Evolutionary conservation across 2,797 vertebrate species (phyloP).

Genomic region (Etheostoma nigrum): DNA sequence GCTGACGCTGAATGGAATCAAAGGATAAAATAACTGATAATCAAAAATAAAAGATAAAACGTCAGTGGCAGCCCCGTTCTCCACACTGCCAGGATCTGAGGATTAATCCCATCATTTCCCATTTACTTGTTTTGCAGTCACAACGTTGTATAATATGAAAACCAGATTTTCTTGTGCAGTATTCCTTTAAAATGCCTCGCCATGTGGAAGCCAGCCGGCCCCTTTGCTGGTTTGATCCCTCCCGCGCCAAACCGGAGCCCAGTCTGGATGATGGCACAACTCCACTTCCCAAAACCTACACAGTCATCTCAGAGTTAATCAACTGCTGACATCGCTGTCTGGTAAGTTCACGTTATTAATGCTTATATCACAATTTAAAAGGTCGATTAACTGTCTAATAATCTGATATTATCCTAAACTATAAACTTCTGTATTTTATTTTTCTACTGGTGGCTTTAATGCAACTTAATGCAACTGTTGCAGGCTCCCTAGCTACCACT

Average conservation of each 20-base stretch:
- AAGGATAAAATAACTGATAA: background rate
- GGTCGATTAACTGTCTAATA: background rate
- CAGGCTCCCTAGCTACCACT: background rate
- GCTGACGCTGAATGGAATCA: background rate
- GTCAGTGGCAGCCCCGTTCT: background rate
- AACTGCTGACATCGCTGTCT: background rate
- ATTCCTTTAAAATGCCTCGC: conserved; percentile 43
- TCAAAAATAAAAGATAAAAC: background rate
- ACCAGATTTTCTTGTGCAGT: background rate
- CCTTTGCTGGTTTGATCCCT: conserved; percentile 22
- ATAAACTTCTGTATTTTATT: accelerated
- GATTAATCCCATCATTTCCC: background rate
- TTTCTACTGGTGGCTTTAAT: background rate
- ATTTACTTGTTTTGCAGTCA: background rate
- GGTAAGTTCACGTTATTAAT: conserved; percentile 43
- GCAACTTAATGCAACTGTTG: accelerated
- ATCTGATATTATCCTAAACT: accelerated
- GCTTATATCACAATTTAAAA: background rate
- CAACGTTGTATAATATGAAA: background rate
- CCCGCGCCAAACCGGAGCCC: background rate
- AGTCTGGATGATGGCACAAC: background rate
- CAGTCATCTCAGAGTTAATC: background rate
- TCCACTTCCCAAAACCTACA: conserved; percentile 6
- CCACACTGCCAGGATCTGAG: background rate
- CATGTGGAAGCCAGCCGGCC: background rate